phyloP scores from a whole-genome alignment of 2,888 invertebrate species.

The Cantharis nigra region DNA sequence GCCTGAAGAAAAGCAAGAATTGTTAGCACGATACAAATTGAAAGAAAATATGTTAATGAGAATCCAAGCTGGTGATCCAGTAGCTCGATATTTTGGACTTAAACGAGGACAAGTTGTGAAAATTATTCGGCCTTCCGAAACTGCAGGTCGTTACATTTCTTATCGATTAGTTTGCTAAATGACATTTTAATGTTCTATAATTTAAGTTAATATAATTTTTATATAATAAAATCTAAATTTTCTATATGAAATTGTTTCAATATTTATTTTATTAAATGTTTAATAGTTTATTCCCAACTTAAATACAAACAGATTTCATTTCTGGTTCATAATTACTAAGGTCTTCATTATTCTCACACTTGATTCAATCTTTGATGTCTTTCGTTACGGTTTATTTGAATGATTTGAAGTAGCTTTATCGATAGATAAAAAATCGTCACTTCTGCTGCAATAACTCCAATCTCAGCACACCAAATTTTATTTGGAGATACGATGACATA shows the following conservation, averaged over 20 bases:
- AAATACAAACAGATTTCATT: too few species aligned
- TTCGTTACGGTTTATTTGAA: too few species aligned
- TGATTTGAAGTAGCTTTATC: too few species aligned
- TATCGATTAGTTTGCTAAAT: slow-evolving; percentile 88
- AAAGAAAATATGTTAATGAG: slow-evolving; percentile 99
- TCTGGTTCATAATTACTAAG: too few species aligned
- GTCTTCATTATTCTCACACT: too few species aligned
- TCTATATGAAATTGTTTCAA: not conserved
- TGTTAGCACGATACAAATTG: slow-evolving; percentile 93
- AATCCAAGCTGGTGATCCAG: slow-evolving; percentile 98
- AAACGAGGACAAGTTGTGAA: slow-evolving; percentile 98
- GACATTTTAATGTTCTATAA: not conserved
- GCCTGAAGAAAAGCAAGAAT: slow-evolving; percentile 95
- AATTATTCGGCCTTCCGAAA: slow-evolving; percentile 97
- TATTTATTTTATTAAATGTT: too few species aligned
- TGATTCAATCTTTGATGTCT: too few species aligned
- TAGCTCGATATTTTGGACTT: slow-evolving; percentile 96
- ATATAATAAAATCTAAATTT: not conserved
- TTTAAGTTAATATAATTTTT: not conserved
- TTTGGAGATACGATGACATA: too few species aligned
- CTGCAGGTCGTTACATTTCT: slow-evolving; percentile 97
- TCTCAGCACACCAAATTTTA: too few species aligned
- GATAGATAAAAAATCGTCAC: too few species aligned
- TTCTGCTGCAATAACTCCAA: too few species aligned
- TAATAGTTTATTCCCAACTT: too few species aligned